Evolutionary conservation across 2,888 invertebrate genomes (phyloP), one percentile per base, ranked within the genome.

Genomic region (Heteropelma amictum): DNA sequence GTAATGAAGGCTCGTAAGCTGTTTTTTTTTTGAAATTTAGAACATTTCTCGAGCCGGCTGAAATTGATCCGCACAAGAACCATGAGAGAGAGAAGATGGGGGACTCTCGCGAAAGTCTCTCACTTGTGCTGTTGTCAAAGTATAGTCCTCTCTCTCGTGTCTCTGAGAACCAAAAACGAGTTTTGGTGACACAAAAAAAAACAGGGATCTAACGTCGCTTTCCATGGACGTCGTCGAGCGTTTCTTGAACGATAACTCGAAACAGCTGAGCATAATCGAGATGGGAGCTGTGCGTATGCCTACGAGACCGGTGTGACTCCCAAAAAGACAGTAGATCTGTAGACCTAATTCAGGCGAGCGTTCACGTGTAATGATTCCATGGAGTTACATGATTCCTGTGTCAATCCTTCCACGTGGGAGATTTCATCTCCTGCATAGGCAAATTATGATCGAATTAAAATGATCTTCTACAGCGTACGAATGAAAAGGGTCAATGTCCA

Each of bases 161-260:
- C 42, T 61, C 68, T 45, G 58, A 51, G 78, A 75, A 73, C 78
- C 77, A 53, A 75, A 83, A 88, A 88, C 87, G 83, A 86, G 87
- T 88, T 88, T 77, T 86, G 85, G 88, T 86, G 88, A 88, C 87
- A 87, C 84, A 83, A 82, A 79, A 82, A 80, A 82, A n/a, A n/a
- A n/a, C n/a, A 78, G 80, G 79, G 81, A 81, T 79, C 84, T 79
- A n/a, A 76, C 69, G 78, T 81, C 81, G 79, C 84, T 83, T 82
- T 83, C 79, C 75, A 80, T 74, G 72, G 72, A 40, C 69, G 40
- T 47, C 70, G 54, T 56, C 54, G 60, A 60, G 45, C 12, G 10
- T 21, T 64, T 63, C 63, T 68, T 51, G 54, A 73, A 73, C 42
- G 65, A 49, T 60, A 71, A 71, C 26, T 33, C 17, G 17, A 64